Evolutionary conservation across 2,113 vertebrate species (phyloP).

Genomic region (Pica pica): DNA sequence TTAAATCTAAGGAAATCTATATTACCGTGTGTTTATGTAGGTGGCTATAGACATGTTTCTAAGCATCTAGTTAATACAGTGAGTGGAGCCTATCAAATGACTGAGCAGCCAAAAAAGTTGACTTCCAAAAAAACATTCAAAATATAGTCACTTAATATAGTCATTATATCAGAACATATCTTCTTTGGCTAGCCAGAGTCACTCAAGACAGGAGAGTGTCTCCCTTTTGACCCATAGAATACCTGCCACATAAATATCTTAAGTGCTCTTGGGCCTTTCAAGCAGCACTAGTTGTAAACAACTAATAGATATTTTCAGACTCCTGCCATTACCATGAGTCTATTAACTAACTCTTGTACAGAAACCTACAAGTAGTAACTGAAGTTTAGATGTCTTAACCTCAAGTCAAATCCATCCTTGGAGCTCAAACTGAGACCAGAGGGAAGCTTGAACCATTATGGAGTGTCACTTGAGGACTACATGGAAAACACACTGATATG

Average conservation of each 20-base stretch:
- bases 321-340: not conserved
- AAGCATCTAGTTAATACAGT: not conserved
- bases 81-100: not conserved
- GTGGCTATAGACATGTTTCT: not conserved
- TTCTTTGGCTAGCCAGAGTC: not conserved
- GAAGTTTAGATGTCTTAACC: not conserved
- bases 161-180: not conserved
- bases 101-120: not conserved
- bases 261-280: not conserved
- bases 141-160: not conserved
- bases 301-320: not conserved
- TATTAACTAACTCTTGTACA: not conserved
- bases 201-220: not conserved
- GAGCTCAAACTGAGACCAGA: not conserved
- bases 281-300: not conserved
- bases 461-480: not conserved
- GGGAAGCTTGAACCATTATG: not conserved
- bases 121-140: not conserved
- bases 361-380: not conserved
- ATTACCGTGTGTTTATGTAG: not conserved
- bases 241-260: not conserved
- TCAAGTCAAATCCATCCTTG: not conserved
- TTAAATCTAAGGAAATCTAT: not conserved
- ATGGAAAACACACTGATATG: not conserved
- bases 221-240: not conserved